Base-by-base conservation (phyloP, 37 sponge, comb jelly and placozoan genomes). In the Axinella damicornis region DNA sequence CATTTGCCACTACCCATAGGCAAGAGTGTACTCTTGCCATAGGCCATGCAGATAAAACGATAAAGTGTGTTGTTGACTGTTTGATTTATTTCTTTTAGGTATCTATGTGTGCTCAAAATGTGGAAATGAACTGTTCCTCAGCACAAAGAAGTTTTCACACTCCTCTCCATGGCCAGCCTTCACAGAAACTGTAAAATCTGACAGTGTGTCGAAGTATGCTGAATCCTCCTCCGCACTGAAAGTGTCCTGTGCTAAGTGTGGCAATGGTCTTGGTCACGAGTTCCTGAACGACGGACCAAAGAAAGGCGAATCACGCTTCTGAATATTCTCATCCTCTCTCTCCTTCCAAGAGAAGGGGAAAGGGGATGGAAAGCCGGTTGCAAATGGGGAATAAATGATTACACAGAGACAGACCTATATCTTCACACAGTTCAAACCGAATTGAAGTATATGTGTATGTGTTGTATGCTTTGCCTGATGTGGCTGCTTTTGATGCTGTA, bases 251-350 rank as follows among this genome's bases (percentile, higher is more conserved):
- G 94, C 84, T 74, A 98, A 98, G 67, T 98, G 99, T 79, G 89
- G 89, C 65, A 93, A 94, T 56, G 91, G 95, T n/a, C 84, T 98
- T 18, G 99, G 99, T 21, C 99, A 98, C 75, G 96, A 98, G 79
- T 98, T 98, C 54, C 83, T 96, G 6, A 78, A 87, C 33, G 99
- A 98, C 77, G 99, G 99, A 27, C 99, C 99, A 20, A 88, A 84
- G 66, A 18, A 62, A 21, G 99, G 99, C 27, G 69, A 89, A 71
- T 98, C 98, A 17, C 96, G 99, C 62, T 98, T 96, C 87, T 98
- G 99, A 98, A 98, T 98, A 96, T 98, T 98, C 99, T 95, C 96
- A 70, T 83, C 92, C 88, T 92, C 96, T 64, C 88, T 98, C 74
- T 80, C 88, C 80, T 98, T 98, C 79, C 76, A 80, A 55, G 69